Percentiles rank a stretch among this genome's conserved stretches.
Evolutionary conservation across 2,797 vertebrate species (phyloP).

Genomic region (Poecilia picta): DNA sequence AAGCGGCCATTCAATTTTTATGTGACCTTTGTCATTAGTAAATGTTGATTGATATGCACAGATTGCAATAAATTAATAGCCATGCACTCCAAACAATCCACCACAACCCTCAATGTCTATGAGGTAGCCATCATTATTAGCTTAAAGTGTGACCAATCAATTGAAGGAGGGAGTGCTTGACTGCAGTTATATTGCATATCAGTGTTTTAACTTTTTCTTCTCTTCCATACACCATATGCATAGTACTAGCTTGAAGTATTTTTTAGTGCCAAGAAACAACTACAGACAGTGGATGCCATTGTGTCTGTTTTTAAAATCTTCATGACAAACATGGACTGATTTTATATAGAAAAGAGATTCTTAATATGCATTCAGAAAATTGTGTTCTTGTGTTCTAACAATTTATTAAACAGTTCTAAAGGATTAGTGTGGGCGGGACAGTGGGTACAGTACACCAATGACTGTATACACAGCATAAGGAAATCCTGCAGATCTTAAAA

Average conservation of each 20-base stretch:
- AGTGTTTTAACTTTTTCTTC: not conserved
- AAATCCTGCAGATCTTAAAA: too few species aligned
- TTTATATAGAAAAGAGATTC: not conserved
- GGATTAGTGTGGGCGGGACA: too few species aligned
- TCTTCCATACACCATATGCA: not conserved
- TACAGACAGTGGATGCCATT: not conserved
- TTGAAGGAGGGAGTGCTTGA: not conserved
- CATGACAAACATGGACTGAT: not conserved
- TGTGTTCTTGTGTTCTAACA: too few species aligned
- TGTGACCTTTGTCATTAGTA: not conserved
- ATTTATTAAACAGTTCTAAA: too few species aligned
- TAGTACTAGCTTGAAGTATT: not conserved
- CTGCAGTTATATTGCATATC: not conserved
- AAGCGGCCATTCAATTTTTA: not conserved
- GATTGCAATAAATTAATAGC: not conserved
- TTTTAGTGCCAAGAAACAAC: not conserved
- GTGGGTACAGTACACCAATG: too few species aligned
- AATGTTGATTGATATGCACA: not conserved
- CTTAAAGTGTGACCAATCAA: not conserved
- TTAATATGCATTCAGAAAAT: too few species aligned
- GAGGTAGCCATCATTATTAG: not conserved
- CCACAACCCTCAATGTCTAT: not conserved
- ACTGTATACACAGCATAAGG: too few species aligned
- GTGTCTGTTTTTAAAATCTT: not conserved
- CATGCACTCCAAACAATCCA: not conserved